A percentile compares a stretch with the other conserved stretches of the same genome.
phyloP scores from a whole-genome alignment of 2,797 vertebrate genomes.

The Falco naumanni region DNA sequence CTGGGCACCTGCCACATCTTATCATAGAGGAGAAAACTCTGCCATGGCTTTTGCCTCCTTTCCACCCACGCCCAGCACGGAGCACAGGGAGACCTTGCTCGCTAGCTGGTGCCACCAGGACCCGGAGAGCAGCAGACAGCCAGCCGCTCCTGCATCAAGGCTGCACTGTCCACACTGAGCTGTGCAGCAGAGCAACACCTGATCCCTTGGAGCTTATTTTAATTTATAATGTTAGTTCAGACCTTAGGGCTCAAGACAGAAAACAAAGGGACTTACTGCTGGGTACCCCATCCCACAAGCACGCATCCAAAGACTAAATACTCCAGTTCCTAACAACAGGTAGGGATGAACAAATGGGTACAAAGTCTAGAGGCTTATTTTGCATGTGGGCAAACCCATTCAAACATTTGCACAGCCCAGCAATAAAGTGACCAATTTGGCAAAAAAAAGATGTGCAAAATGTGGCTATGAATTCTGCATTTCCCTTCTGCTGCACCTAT shows the following conservation, averaged over 20 bases:
- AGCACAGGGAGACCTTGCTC: neutral
- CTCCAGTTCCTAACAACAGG: neutral
- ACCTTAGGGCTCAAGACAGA: neutral
- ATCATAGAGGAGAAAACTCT: neutral
- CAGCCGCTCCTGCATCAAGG: neutral
- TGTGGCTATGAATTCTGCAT: neutral
- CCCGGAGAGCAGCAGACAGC: neutral
- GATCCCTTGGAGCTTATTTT: neutral
- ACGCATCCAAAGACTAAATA: neutral
- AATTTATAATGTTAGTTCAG: neutral
- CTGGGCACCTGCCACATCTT: neutral
- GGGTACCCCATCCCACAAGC: accelerated
- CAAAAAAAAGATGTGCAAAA: neutral
- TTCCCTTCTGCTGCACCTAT: slow-evolving; percentile 45
- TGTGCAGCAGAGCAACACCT: neutral
- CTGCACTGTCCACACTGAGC: neutral
- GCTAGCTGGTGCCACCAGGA: neutral
- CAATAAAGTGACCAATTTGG: neutral
- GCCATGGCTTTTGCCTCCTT: neutral
- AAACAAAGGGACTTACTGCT: neutral
- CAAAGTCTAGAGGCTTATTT: slow-evolving; percentile 5
- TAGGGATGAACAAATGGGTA: neutral
- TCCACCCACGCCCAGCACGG: accelerated
- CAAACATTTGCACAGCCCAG: neutral
- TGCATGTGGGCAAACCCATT: neutral